phyloP scores from a whole-genome alignment of 2,888 invertebrate genomes.

The Gandaritis pyraliata region DNA sequence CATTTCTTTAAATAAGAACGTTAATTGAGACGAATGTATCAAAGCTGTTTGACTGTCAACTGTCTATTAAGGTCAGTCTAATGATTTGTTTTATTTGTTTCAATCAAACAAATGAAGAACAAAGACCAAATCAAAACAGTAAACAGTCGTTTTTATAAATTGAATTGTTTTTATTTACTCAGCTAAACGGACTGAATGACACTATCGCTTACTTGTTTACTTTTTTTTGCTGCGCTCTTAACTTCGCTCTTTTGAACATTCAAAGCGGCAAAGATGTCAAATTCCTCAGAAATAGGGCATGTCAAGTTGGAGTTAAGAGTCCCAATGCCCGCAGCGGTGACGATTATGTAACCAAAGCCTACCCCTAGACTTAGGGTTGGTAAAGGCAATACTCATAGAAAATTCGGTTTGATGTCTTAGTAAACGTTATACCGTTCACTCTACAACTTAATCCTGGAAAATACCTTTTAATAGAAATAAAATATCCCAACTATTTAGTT shows the following conservation, averaged over 20 bases:
- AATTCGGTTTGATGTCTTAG: conserved; percentile 8
- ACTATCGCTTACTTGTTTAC: conserved; percentile 41
- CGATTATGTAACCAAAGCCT: conserved; percentile 76
- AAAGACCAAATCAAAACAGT: conserved; percentile 2
- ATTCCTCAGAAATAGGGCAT: conserved; percentile 76
- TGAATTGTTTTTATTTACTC: conserved; percentile 36
- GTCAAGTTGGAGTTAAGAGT: conserved; percentile 78
- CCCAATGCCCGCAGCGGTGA: conserved; percentile 70
- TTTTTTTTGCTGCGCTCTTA: conserved; percentile 33
- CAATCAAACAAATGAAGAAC: conserved; percentile 11
- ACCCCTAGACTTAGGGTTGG: conserved; percentile 62
- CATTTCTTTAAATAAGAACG: neutral
- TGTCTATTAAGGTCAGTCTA: neutral
- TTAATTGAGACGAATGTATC: neutral
- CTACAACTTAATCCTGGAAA: neutral
- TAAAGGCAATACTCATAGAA: conserved; percentile 15
- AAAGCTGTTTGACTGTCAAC: neutral
- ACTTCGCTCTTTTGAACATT: conserved; percentile 50
- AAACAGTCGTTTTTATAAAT: conserved; percentile 23
- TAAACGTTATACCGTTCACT: neutral
- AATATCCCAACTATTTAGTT: too few species aligned
- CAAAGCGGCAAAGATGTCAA: conserved; percentile 70
- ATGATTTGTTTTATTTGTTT: neutral
- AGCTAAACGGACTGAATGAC: conserved; percentile 35
- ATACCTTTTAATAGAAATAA: neutral